These are phyloP conservation scores for Malurus melanocephalus DNA, from an alignment of 2,113 vertebrate genomes.

Conservation along the genomic window DNA sequence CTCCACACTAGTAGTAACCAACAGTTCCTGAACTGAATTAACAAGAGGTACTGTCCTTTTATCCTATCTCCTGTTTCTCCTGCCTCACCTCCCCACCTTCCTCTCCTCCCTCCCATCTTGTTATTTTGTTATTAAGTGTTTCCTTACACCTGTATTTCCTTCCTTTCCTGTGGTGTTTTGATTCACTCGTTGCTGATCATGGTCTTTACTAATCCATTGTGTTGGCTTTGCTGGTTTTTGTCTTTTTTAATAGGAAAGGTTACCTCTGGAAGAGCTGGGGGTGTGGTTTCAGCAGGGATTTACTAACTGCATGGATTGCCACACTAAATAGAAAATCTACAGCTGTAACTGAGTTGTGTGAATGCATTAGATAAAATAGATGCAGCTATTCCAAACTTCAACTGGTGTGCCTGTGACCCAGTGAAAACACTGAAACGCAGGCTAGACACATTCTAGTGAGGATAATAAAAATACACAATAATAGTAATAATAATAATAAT, in stretches of 20 bases:
- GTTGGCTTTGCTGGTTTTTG: background rate
- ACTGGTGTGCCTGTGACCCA: background rate
- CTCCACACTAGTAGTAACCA: constrained; percentile 63
- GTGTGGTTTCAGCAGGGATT: background rate
- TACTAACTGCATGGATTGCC: background rate
- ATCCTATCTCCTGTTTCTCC: constrained; percentile 35
- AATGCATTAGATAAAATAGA: background rate
- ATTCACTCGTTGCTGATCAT: constrained; percentile 25
- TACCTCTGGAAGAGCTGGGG: constrained; percentile 41
- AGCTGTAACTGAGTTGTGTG: background rate
- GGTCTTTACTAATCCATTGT: constrained; percentile 21
- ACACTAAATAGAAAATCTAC: background rate
- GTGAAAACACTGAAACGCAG: background rate
- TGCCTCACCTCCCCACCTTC: background rate
- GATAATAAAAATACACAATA: background rate
- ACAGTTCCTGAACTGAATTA: constrained; percentile 64
- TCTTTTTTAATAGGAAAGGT: constrained; percentile 30
- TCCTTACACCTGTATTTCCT: background rate
- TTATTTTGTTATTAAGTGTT: background rate
- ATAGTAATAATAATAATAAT: background rate
- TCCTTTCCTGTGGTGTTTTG: background rate
- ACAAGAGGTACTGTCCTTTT: constrained; percentile 67
- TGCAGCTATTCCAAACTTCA: background rate
- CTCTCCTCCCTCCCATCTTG: background rate
- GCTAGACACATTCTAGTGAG: background rate